Base-by-base conservation (phyloP, 1,140 invertebrate species). In the Triops cancriformis region DNA sequence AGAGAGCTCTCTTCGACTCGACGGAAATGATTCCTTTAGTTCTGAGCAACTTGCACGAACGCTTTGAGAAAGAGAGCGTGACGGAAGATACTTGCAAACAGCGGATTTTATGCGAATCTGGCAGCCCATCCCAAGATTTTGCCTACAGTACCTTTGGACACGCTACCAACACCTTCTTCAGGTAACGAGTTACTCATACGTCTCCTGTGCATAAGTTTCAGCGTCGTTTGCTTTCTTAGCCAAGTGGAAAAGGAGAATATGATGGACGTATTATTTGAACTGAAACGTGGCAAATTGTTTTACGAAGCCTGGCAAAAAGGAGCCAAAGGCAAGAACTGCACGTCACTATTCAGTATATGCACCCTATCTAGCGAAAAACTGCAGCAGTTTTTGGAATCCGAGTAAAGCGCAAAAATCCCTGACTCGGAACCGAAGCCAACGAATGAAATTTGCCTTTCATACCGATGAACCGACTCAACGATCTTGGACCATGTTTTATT, bases 221-320 rank as follows among this genome's bases (percentile, higher is more conserved):
- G 11, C 18, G 10, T 77, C 1, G 73, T 27, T 43, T 26, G 14
- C 26, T 14, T 41, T 76, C 23, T 77, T 77, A 79, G 78, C 51
- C 27, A 45, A 41, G 45, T 72, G 26, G 74, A 79, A 26, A 75
- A 45, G 18, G 31, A 79, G 23, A 43, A 73, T 6, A 9, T 23
- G n/a, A 42, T 73, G 23, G 43, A 12, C 14, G 74, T 42, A 26
- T 12, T 28, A 14, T 64, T 79, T 7, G 72, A 75, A 7, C 27
- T 76, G 43, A 75, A 76, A 72, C n/a, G 74, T 18, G 74, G 74
- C n/a, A 79, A 79, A 28, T 28, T 23, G 27, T 76, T 76, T 28
- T 72, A 76, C 26, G 43, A 26, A 41, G 78, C 78, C 43, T 79
- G 78, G 78, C 75, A 79, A 43, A 26, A 72, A 27, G 78, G 78